Percentiles rank a stretch among this genome's conserved stretches.
phyloP scores from a whole-genome alignment of 1,140 invertebrate species.

The Acromyrmex heyeri region DNA sequence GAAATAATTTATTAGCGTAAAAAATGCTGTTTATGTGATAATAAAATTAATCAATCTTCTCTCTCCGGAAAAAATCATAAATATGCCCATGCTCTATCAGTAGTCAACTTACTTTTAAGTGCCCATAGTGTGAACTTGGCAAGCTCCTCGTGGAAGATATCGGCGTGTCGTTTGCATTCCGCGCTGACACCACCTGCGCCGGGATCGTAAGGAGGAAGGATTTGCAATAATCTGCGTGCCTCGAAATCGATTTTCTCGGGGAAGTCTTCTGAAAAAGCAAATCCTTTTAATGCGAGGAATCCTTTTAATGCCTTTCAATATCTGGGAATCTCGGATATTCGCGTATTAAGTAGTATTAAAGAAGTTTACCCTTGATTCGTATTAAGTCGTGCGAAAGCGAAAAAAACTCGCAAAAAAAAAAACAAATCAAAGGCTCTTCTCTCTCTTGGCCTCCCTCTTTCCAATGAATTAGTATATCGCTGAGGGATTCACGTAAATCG shows the following conservation, averaged over 20 bases:
- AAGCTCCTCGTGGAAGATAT: slow-evolving; percentile 83
- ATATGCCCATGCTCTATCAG: neutral
- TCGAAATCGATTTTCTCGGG: slow-evolving; percentile 80
- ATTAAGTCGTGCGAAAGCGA: neutral
- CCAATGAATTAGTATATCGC: slow-evolving; percentile 20
- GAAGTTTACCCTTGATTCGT: neutral
- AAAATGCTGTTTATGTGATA: no score
- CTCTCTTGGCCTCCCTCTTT: no score
- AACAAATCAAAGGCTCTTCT: neutral
- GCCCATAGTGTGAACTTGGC: slow-evolving; percentile 87
- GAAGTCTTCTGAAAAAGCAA: slow-evolving; percentile 79
- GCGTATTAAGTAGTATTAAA: neutral
- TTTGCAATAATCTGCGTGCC: slow-evolving; percentile 77
- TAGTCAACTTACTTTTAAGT: slow-evolving; percentile 86
- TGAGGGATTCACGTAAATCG: slow-evolving; percentile 33
- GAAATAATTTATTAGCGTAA: no score
- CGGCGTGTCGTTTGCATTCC: slow-evolving; percentile 84
- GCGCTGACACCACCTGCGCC: slow-evolving; percentile 81
- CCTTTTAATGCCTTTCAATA: neutral
- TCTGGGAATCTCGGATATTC: neutral
- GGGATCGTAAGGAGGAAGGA: slow-evolving; percentile 82
- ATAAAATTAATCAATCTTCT: no score
- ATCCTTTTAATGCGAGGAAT: neutral
- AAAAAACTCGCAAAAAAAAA: neutral
- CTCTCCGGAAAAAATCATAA: no score